Percentiles rank a stretch among this genome's conserved stretches.
These are phyloP conservation scores for Drosophila testacea DNA, from an alignment of 2,888 invertebrate genomes.

Conservation along the genomic window DNA sequence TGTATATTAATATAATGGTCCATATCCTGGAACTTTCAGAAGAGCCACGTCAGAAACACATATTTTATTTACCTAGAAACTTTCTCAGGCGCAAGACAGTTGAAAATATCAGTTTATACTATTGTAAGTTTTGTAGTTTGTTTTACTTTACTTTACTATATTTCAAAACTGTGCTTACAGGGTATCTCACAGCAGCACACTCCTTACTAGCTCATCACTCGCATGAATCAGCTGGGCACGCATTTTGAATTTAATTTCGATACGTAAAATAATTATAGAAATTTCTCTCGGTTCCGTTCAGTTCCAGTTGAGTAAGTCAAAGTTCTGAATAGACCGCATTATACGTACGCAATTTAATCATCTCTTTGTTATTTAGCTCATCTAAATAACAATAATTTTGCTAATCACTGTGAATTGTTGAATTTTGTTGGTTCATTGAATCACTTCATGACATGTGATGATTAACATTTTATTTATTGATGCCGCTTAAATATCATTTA, in stretches of 20 bases:
- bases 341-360: constrained; percentile 10
- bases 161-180: not conserved
- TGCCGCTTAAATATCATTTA: constrained; percentile 9
- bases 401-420: constrained; percentile 24
- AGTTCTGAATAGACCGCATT: constrained; percentile 15
- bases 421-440: constrained; percentile 17
- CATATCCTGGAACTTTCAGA: not conserved
- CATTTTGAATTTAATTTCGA: constrained; percentile 13
- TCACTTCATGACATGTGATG: constrained; percentile 15
- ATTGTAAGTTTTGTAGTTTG: no score
- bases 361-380: constrained; percentile 6
- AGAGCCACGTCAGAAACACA: not conserved
- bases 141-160: not conserved
- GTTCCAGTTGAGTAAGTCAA: constrained; percentile 37
- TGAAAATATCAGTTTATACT: no score
- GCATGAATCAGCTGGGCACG: constrained; percentile 48
- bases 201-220: not conserved
- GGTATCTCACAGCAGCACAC: not conserved
- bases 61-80: no score
- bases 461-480: constrained; percentile 30
- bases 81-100: no score
- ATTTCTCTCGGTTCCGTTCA: constrained; percentile 10
- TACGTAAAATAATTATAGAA: constrained; percentile 11
- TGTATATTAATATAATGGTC: not conserved
- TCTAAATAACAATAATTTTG: constrained; percentile 1